Conservation (phyloP, 2,888 invertebrate species). For the Dicycla oo region DNA sequence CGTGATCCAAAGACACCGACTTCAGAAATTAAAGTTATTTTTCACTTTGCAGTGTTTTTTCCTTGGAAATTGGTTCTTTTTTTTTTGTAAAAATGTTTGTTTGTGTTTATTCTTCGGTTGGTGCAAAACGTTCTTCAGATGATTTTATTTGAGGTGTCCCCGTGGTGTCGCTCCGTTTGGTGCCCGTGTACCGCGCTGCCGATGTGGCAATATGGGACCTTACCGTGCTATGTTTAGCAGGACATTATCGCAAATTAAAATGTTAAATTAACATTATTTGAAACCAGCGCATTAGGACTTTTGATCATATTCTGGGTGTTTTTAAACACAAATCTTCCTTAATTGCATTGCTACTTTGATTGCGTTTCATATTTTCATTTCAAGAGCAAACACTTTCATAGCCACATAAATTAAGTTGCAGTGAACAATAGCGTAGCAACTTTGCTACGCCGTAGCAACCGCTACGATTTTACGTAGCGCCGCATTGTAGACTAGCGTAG, state of each 20-base stretch:
- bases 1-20: too few species aligned
- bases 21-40: too few species aligned
- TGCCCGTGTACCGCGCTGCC: background rate
- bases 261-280: background rate
- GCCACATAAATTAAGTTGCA: background rate
- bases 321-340: background rate
- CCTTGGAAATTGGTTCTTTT: too few species aligned
- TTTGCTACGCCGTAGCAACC: slow-evolving; percentile 23
- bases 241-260: background rate
- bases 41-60: too few species aligned
- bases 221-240: background rate
- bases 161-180: slow-evolving; percentile 8
- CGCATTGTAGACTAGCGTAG: slow-evolving; percentile 1
- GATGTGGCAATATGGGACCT: too few species aligned
- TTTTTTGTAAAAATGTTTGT: too few species aligned
- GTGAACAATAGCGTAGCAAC: background rate
- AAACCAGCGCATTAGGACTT: background rate
- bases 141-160: slow-evolving; percentile 6
- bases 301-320: background rate
- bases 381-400: background rate
- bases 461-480: slow-evolving; percentile 29
- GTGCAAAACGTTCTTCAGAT: background rate
- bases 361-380: background rate
- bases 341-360: background rate
- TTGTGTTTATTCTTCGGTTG: slow-evolving; percentile 18